These are phyloP conservation scores for Gisinianus flammeolus DNA, from an alignment of 2,888 invertebrate species.

Conservation along the genomic window DNA sequence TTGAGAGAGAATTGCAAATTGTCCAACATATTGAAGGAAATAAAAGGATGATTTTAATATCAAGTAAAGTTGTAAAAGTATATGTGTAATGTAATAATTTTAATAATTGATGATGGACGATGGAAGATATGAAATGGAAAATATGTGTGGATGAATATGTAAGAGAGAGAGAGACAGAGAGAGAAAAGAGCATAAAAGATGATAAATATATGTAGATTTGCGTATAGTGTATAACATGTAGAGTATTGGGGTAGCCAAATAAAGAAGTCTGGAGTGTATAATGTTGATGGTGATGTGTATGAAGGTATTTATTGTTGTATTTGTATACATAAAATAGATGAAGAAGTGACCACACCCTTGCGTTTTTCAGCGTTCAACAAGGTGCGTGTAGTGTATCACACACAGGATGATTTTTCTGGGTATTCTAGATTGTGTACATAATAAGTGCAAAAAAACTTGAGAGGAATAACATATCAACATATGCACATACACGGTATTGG, in stretches of 20 bases:
- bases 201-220: neutral
- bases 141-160: neutral
- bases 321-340: neutral
- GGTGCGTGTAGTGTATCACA: neutral
- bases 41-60: neutral
- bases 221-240: neutral
- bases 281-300: neutral
- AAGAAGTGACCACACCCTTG: conserved; percentile 27
- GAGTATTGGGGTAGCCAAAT: neutral
- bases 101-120: conserved; percentile 1
- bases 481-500: neutral
- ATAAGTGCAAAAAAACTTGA: neutral
- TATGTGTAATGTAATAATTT: neutral
- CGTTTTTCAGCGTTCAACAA: neutral
- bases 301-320: neutral
- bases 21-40: neutral
- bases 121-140: neutral
- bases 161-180: neutral
- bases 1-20: neutral
- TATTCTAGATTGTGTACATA: neutral
- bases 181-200: neutral
- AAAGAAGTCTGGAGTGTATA: conserved; percentile 1
- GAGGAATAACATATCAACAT: neutral
- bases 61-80: neutral
- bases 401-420: neutral